Evolutionary conservation across 2,888 invertebrate genomes (phyloP).

Genomic region (Conistra vaccinii): DNA sequence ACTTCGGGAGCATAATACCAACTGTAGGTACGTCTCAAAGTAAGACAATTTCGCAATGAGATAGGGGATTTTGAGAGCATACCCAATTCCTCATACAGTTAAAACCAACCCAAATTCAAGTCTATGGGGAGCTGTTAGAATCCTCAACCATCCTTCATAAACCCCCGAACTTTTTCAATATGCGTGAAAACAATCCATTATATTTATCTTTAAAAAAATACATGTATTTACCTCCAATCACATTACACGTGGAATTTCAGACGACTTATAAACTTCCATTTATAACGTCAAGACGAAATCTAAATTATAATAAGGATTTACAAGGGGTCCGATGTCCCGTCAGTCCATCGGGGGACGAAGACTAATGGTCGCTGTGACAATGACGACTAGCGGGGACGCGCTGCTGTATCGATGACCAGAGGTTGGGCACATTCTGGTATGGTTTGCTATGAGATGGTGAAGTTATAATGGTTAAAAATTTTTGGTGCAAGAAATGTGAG

Average conservation of each 20-base stretch:
- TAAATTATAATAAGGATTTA: conserved; percentile 61
- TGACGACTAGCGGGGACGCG: conserved; percentile 41
- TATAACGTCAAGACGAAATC: conserved; percentile 52
- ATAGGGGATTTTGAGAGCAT: not conserved
- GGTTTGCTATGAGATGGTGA: not conserved
- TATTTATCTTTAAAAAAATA: not conserved
- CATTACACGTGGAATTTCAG: conserved; percentile 15
- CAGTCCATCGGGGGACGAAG: conserved; percentile 53
- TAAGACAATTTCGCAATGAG: not conserved
- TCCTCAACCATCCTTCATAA: not conserved
- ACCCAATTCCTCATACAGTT: not conserved
- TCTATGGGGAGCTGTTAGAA: conserved; percentile 4
- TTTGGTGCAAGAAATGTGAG: not conserved
- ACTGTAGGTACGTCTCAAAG: not conserved
- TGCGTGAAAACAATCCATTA: conserved; percentile 6
- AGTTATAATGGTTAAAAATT: not conserved
- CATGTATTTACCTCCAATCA: conserved; percentile 1
- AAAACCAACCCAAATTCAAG: conserved; percentile 1
- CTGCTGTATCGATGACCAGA: conserved; percentile 22
- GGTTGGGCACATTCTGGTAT: not conserved
- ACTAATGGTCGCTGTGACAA: conserved; percentile 60
- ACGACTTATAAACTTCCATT: conserved; percentile 60
- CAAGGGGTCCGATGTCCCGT: conserved; percentile 49
- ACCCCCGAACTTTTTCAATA: conserved; percentile 24
- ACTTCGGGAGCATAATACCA: not conserved